Evolutionary conservation across 2,888 invertebrate genomes (phyloP).

Genomic region (Drosophila bunnanda): DNA sequence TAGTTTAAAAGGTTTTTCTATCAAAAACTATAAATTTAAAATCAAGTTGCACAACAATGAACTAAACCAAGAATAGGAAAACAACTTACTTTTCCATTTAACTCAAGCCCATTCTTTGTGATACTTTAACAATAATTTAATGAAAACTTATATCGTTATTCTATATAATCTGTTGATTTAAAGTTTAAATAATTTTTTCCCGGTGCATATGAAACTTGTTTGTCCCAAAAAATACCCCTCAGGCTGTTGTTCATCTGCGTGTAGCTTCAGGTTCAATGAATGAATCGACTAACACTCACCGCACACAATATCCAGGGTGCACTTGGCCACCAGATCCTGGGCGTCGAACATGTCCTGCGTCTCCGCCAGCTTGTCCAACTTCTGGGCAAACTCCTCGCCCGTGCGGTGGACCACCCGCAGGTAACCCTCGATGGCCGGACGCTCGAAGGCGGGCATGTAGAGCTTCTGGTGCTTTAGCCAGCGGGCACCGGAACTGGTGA

Average conservation of each 20-base stretch:
- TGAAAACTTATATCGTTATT: not conserved
- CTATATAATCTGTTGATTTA: not conserved
- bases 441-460: slow-evolving; percentile 85
- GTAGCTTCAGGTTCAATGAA: slow-evolving; percentile 1
- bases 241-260: not conserved
- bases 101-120: no score
- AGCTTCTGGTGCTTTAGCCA: slow-evolving; percentile 86
- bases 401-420: slow-evolving; percentile 85
- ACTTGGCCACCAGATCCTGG: slow-evolving; percentile 85
- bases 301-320: slow-evolving; percentile 85
- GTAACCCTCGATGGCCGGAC: slow-evolving; percentile 74
- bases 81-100: not conserved
- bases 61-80: no score
- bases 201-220: slow-evolving; percentile 4
- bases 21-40: not conserved
- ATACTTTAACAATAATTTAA: no score
- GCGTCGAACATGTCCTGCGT: slow-evolving; percentile 83
- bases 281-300: slow-evolving; percentile 56
- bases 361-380: slow-evolving; percentile 55
- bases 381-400: slow-evolving; percentile 84
- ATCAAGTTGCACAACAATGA: no score
- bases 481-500: slow-evolving; percentile 84
- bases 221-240: not conserved
- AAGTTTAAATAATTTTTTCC: not conserved
- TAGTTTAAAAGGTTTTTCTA: not conserved